Percentiles rank a stretch among this genome's conserved stretches.
These are phyloP conservation scores for Psammodynastes pulverulentus DNA, from an alignment of 2,113 vertebrate species.

Conservation along the genomic window DNA sequence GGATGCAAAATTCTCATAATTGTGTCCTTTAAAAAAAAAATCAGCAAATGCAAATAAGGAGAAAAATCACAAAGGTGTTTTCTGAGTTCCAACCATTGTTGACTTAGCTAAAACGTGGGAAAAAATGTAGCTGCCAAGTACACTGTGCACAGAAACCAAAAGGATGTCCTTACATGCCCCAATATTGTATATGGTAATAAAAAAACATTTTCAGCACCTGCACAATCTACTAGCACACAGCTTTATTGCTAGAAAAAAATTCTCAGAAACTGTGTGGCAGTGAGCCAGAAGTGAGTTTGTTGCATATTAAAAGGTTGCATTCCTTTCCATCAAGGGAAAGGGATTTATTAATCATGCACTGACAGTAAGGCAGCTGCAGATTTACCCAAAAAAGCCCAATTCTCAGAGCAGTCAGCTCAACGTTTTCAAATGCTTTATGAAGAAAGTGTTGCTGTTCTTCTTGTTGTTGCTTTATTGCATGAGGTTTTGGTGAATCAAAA, in stretches of 20 bases:
- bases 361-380: background rate
- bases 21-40: background rate
- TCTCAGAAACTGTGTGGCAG: constrained; percentile 47
- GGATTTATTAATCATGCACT: background rate
- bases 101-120: constrained; percentile 24
- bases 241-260: constrained; percentile 35
- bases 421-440: background rate
- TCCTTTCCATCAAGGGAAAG: constrained; percentile 14
- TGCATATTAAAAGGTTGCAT: constrained; percentile 41
- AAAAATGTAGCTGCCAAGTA: background rate
- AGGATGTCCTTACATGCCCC: constrained; percentile 47
- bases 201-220: constrained; percentile 37
- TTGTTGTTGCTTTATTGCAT: background rate
- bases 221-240: constrained; percentile 43
- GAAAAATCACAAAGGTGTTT: constrained; percentile 36
- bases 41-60: background rate
- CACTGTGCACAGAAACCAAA: constrained; percentile 5
- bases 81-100: constrained; percentile 45
- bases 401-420: constrained; percentile 7
- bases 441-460: background rate
- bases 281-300: constrained; percentile 35
- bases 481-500: background rate
- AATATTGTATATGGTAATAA: constrained; percentile 49
- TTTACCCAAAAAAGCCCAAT: constrained; percentile 5
- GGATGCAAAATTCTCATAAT: background rate